Evolutionary conservation across 2,797 vertebrate genomes (phyloP), one percentile per base, ranked within the genome.

Genomic region (Hyperoplus immaculatus): DNA sequence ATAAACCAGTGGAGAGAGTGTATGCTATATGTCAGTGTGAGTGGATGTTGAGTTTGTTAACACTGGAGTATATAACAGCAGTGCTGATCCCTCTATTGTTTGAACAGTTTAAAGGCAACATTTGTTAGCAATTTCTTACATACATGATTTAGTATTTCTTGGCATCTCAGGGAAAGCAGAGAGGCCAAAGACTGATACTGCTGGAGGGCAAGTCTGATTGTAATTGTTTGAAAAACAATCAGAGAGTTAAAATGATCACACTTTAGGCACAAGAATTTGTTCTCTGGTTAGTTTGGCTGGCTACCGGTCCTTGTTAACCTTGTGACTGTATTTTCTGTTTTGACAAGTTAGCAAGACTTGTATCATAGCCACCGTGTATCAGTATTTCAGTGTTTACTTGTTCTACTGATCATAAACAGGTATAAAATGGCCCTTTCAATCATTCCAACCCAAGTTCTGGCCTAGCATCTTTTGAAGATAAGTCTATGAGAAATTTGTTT

Each of bases 101-200:
- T 6, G 49, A 29, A 29, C 63, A 57, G 72, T 78, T 81, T 80
- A 16, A 83, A 83, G 21, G 77, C 64, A 85, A 85, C 89, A 90
- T 92, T 93, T 93, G 87, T 87, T 85, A 89, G 69, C 81, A 86
- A 90, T 92, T 88, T 90, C 78, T 84, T 75, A 78, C 65, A 86
- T 75, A 64, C 78, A 84, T 69, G 74, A 86, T 80, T 88, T 81
- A 69, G 80, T 88, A 84, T 87, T 92, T 84, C 73, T 91, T 88
- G 90, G 89, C 82, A 14, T 81, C 51, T 55, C 1, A 14, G 29
- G 69, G 8, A 16, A 6, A 67, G 56, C 49, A 68, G 51, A 62
- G 66, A 76, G 41, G 80, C 87, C 88, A 88, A 82, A 83, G 61
- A 75, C 56, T 79, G 80, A 88, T 83, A 83, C 69, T 29, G 50